Evolutionary conservation across 2,888 invertebrate genomes (phyloP).

Genomic region (Tetheella fluctuosa): DNA sequence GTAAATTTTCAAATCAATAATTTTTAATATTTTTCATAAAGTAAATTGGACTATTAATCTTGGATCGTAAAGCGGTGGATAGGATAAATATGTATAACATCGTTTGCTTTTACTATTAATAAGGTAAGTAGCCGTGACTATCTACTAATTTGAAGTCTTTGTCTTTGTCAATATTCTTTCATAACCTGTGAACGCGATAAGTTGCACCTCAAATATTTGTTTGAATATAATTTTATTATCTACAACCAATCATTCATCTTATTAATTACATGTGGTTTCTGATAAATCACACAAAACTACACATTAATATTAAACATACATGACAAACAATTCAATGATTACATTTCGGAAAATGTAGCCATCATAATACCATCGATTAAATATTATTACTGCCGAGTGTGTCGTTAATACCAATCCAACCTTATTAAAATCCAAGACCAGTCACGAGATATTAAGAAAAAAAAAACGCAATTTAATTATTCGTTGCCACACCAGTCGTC

Average conservation of each 20-base stretch:
- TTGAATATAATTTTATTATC: background rate
- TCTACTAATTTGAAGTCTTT: no score
- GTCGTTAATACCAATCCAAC: conserved; percentile 2
- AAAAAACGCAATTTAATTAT: conserved; percentile 8
- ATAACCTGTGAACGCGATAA: no score
- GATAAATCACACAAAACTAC: background rate
- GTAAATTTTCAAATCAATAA: background rate
- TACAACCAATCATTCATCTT: background rate
- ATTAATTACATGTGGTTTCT: background rate
- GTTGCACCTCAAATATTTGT: no score
- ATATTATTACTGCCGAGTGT: background rate
- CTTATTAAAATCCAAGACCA: conserved; percentile 6
- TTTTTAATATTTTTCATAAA: background rate
- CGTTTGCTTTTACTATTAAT: no score
- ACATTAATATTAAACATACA: conserved; percentile 5
- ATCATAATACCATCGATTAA: background rate
- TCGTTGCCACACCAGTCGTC: conserved; percentile 15
- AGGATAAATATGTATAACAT: no score
- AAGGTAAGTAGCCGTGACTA: no score
- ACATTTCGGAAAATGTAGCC: background rate
- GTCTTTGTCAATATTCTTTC: no score
- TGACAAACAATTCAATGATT: background rate
- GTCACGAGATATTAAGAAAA: conserved; percentile 7
- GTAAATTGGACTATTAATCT: background rate
- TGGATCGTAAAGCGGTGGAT: background rate